These are phyloP conservation scores for Oscheius myriophilus DNA, from an alignment of 2,888 invertebrate species.

Conservation along the genomic window DNA sequence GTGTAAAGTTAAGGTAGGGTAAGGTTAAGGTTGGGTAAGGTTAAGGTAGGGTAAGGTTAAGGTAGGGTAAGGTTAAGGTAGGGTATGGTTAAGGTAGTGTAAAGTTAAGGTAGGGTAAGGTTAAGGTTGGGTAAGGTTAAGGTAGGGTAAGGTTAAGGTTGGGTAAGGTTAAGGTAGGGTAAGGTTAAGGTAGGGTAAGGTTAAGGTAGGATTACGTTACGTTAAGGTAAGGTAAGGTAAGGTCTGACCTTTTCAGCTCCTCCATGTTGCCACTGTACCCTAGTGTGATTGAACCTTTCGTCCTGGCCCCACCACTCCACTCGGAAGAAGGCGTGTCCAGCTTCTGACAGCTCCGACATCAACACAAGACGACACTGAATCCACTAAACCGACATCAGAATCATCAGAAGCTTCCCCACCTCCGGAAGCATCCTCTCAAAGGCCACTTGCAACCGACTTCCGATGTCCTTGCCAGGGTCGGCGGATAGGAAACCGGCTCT, in stretches of 20 bases:
- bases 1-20: too few relatives aligned
- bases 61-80: too few relatives aligned
- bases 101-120: too few relatives aligned
- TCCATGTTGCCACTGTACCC: slow-evolving; percentile 61
- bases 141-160: too few relatives aligned
- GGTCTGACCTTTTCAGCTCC: slow-evolving; percentile 61
- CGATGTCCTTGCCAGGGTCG: slow-evolving; percentile 58
- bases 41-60: background rate
- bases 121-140: background rate
- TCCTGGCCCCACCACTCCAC: slow-evolving; percentile 66
- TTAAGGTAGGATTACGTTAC: too few relatives aligned
- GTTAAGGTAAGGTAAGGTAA: background rate
- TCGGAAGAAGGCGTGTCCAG: slow-evolving; percentile 59
- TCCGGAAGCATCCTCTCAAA: slow-evolving; percentile 60
- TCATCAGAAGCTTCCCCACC: slow-evolving; percentile 12
- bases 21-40: background rate
- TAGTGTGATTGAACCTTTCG: slow-evolving; percentile 57
- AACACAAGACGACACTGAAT: slow-evolving; percentile 61
- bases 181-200: background rate
- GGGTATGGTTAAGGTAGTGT: too few relatives aligned
- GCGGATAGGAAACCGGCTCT: slow-evolving; percentile 57
- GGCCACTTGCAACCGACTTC: slow-evolving; percentile 61
- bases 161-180: slow-evolving; percentile 30
- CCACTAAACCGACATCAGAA: slow-evolving; percentile 33
- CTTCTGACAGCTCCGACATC: slow-evolving; percentile 51